phyloP scores from a whole-genome alignment of 2,113 vertebrate genomes.

The Romanogobio albipinnatus region DNA sequence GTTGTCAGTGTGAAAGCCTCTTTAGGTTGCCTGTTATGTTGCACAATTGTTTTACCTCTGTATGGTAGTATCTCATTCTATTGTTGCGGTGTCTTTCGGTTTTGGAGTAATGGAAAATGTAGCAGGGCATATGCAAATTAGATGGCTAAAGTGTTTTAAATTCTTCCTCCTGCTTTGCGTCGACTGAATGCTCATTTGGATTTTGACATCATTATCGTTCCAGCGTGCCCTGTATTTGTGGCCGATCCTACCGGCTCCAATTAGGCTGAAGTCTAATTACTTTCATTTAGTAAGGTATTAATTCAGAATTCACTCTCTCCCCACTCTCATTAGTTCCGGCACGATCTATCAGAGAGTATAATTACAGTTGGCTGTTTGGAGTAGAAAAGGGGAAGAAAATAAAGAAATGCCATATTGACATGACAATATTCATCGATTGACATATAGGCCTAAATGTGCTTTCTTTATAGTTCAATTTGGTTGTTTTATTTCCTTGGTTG shows the following conservation, averaged over 20 bases:
- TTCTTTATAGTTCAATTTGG: conserved; percentile 44
- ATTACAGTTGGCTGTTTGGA: conserved; percentile 51
- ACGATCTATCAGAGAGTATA: conserved; percentile 57
- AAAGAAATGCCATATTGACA: not conserved
- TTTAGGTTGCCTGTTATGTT: not conserved
- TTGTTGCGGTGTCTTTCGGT: not conserved
- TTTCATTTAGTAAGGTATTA: conserved; percentile 69
- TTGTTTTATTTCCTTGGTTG: conserved; percentile 29
- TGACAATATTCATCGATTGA: conserved; percentile 11
- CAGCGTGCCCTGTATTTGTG: conserved; percentile 57
- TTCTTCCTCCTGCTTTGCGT: conserved; percentile 20
- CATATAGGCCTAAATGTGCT: not conserved
- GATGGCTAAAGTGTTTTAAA: conserved; percentile 30
- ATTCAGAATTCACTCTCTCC: conserved; percentile 63
- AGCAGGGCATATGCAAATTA: conserved; percentile 29
- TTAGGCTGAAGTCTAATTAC: conserved; percentile 69
- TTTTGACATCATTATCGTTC: conserved; percentile 64
- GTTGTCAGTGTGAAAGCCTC: not conserved
- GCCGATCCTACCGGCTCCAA: conserved; percentile 67
- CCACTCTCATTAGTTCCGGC: conserved; percentile 60
- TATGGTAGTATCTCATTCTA: not conserved
- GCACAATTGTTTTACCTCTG: not conserved
- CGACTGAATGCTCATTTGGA: conserved; percentile 57
- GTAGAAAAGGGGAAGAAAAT: not conserved
- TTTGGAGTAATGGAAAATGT: not conserved